Evolutionary conservation across 2,113 vertebrate species (phyloP).

Genomic region (Mesoclemmys tuberculata): DNA sequence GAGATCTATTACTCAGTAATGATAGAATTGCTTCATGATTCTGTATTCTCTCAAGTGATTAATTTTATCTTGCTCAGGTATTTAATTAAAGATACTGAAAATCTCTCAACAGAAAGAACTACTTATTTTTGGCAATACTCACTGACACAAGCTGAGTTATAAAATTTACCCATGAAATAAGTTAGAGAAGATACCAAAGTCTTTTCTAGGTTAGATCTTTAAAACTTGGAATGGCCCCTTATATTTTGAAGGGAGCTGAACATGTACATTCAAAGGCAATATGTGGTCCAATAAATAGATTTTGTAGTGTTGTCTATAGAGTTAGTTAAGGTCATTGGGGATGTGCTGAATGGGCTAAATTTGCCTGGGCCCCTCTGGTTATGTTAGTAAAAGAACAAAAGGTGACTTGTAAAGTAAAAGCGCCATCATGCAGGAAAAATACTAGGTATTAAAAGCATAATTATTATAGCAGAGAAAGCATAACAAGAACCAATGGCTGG

Average conservation of each 20-base stretch:
- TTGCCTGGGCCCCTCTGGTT: background rate
- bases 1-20: background rate
- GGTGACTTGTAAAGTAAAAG: background rate
- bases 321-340: background rate
- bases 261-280: background rate
- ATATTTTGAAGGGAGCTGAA: background rate
- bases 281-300: background rate
- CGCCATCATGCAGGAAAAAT: fast-evolving
- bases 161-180: background rate
- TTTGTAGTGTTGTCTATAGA: background rate
- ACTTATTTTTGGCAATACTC: background rate
- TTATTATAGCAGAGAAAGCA: background rate
- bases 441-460: background rate
- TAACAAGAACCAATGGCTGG: background rate
- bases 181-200: background rate
- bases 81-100: background rate
- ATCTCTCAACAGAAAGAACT: background rate
- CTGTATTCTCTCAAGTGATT: constrained; percentile 23
- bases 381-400: background rate
- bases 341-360: background rate
- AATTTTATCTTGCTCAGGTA: constrained; percentile 34
- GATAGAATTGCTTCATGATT: background rate
- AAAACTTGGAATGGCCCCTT: background rate
- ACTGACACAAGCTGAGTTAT: background rate
- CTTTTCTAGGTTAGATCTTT: background rate